Base-by-base conservation (phyloP, 2,888 invertebrate species). In the Epinotia demarniana region DNA sequence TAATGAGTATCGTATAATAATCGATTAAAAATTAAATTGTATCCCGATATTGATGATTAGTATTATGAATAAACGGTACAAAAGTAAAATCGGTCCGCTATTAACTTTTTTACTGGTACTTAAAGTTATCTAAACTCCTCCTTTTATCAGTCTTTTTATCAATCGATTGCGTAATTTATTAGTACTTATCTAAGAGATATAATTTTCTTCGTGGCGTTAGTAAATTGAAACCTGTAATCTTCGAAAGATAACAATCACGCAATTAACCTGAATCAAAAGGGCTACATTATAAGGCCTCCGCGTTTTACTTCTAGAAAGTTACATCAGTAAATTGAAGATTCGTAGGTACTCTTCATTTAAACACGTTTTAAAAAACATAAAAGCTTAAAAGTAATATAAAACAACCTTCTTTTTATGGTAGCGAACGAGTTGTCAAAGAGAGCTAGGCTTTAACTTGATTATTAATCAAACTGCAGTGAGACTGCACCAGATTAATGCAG, bases 381-480 rank as follows among this genome's bases (percentile, higher is more conserved):
- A 55, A 9, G 9, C 39, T 27, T 12, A 33, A 58, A 33, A 58
- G 6, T 23, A 46, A 68, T 16, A 68, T 6, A 46, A 60, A 69
- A 60, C 43, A 69, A 57, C 57, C 43, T 27, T 60, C 27, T 39
- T 43, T 57, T 55, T 19, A 18, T 68, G 11, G 16, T 43, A 43
- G 58, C 39, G 12, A 60, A 69, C 58, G 69, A 68, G 68, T 62
- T 49, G 57, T 68, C 73, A 75, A 75, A 75, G 70, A 70, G 39
- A 70, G 53, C 58, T 60, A 19, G 60, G 58, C 19, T 53, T 74
- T 82, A 83, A 85, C 85, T 89, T 85, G 81, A 91, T 89, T 90
- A 92, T 91, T 90, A 90, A 92, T 90, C 89, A 91, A 93, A 91
- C 93, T 92, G 92, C 93, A 93, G 83, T 93, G 93, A 92, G 92